Evolutionary conservation across 2,113 vertebrate genomes (phyloP).

Genomic region (Anarrhichthys ocellatus): DNA sequence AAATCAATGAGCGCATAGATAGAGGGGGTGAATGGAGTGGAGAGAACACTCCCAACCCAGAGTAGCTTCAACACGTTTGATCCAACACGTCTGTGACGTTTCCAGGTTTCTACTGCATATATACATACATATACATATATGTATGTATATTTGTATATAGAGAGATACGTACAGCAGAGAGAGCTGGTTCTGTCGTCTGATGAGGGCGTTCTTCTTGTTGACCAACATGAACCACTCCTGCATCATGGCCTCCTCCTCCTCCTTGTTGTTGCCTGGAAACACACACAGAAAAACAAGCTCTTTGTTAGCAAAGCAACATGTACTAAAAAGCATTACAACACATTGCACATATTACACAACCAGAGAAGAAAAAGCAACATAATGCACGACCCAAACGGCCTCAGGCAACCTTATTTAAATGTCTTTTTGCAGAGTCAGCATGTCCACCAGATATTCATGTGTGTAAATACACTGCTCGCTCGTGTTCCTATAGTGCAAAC

Average conservation of each 20-base stretch:
- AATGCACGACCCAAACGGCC: too few relatives aligned
- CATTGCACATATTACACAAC: too few relatives aligned
- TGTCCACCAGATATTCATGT: slow-evolving; percentile 18
- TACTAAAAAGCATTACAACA: too few relatives aligned
- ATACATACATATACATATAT: too few relatives aligned
- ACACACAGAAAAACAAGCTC: slow-evolving; percentile 23
- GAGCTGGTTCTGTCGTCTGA: slow-evolving; percentile 98
- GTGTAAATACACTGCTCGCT: slow-evolving; percentile 7
- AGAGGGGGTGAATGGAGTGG: slow-evolving; percentile 56
- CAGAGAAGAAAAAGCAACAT: too few relatives aligned
- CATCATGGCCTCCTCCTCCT: slow-evolving; percentile 99
- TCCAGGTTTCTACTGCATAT: background rate
- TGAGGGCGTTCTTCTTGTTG: slow-evolving; percentile 99
- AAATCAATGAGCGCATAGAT: slow-evolving; percentile 74
- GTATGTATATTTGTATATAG: too few relatives aligned
- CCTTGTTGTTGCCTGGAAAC: slow-evolving; percentile 92
- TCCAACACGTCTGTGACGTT: slow-evolving; percentile 2
- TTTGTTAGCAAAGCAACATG: too few relatives aligned
- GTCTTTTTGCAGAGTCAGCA: slow-evolving; percentile 24
- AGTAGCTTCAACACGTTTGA: slow-evolving; percentile 21
- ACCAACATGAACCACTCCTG: slow-evolving; percentile 99
- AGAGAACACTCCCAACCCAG: background rate
- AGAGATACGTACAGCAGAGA: slow-evolving; percentile 91
- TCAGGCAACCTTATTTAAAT: too few relatives aligned
- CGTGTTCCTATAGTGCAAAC: slow-evolving; percentile 46